phyloP scores from a whole-genome alignment of 2,888 invertebrate genomes.

The Lithophane leautieri region DNA sequence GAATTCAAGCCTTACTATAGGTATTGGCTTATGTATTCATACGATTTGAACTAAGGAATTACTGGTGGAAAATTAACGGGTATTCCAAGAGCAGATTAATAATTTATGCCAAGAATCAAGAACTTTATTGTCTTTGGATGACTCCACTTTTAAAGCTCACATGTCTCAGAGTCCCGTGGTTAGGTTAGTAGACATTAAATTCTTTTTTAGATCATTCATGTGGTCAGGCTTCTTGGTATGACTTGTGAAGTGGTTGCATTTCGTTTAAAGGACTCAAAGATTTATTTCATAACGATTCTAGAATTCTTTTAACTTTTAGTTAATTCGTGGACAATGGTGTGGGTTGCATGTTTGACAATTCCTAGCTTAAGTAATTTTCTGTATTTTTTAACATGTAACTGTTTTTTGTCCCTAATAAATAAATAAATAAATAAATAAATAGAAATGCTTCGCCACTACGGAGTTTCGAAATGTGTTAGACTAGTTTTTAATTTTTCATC shows the following conservation, averaged over 20 bases:
- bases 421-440: too few species aligned
- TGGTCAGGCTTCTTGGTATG: conserved; percentile 36
- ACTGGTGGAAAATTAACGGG: neutral
- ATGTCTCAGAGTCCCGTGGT: conserved; percentile 25
- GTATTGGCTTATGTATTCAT: neutral
- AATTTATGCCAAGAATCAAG: conserved; percentile 7
- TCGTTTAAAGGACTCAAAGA: neutral
- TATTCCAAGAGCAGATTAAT: conserved; percentile 23
- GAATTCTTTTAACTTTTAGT: too few species aligned
- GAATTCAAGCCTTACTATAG: too few species aligned
- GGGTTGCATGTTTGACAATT: too few species aligned
- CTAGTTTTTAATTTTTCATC: too few species aligned
- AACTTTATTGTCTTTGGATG: conserved; percentile 19
- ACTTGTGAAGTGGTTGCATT: conserved; percentile 17
- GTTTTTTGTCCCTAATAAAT: too few species aligned
- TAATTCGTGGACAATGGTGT: too few species aligned
- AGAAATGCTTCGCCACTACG: conserved; percentile 4
- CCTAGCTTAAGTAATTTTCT: too few species aligned
- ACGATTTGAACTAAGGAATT: neutral
- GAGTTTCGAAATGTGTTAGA: neutral
- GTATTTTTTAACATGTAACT: too few species aligned
- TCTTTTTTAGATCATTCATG: conserved; percentile 16
- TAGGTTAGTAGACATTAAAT: conserved; percentile 26
- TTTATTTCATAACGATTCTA: conserved; percentile 14
- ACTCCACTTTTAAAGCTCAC: neutral